phyloP scores from a whole-genome alignment of 2,113 vertebrate species.

The Shinisaurus crocodilurus region DNA sequence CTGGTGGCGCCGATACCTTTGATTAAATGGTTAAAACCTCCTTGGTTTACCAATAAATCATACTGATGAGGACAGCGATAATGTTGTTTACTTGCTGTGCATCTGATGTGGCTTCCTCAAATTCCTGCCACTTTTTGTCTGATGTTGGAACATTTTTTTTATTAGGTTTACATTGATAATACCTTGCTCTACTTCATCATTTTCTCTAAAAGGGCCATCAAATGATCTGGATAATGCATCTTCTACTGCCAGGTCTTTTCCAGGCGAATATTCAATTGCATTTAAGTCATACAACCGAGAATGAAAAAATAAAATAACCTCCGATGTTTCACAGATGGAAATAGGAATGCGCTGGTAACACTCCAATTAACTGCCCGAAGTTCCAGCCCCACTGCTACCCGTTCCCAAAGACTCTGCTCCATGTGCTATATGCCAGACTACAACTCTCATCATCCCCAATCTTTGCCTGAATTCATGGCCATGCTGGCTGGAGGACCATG shows the following conservation, averaged over 20 bases:
- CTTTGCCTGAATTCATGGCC: neutral
- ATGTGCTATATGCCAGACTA: too few relatives aligned
- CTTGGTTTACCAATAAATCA: neutral
- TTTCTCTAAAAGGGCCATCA: neutral
- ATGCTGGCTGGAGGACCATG: neutral
- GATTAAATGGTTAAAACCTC: neutral
- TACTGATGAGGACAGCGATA: neutral
- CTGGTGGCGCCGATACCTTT: too few relatives aligned
- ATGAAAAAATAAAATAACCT: neutral
- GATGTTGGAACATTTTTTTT: neutral
- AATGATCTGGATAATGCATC: neutral
- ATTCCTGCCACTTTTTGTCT: neutral
- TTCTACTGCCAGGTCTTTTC: neutral
- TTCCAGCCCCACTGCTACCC: neutral
- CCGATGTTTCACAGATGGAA: neutral
- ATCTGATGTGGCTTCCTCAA: neutral
- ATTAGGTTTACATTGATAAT: neutral
- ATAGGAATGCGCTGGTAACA: neutral
- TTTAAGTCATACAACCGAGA: neutral
- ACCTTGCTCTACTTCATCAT: neutral
- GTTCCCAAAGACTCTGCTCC: neutral
- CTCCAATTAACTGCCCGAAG: neutral
- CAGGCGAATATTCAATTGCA: neutral
- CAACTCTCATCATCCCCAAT: too few relatives aligned
- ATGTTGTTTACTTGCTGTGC: neutral